These are phyloP conservation scores for Hirtodrosophila confusa DNA, from an alignment of 2,888 invertebrate species.

Conservation along the genomic window DNA sequence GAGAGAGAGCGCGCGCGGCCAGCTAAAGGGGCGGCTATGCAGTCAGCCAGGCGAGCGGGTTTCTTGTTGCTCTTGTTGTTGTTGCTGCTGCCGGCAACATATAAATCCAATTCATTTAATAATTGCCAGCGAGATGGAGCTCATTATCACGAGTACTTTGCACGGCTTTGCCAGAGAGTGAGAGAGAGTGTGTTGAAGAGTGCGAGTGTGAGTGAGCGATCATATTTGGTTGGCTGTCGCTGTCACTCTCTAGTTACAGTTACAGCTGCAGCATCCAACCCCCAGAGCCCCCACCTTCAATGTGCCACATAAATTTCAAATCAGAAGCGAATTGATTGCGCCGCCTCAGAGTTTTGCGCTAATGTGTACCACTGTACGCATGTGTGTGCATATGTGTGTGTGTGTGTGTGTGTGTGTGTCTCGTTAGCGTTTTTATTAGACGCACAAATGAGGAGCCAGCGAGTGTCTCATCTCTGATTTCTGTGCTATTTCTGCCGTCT, in stretches of 20 bases:
- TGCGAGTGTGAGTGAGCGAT: conserved; percentile 30
- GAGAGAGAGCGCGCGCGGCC: conserved; percentile 12
- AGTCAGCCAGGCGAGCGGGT: conserved; percentile 7
- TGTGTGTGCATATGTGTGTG: conserved; percentile 20
- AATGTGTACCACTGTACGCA: conserved; percentile 39
- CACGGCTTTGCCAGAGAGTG: conserved; percentile 69
- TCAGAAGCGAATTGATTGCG: conserved; percentile 67
- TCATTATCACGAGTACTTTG: conserved; percentile 82
- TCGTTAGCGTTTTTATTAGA: conserved; percentile 79
- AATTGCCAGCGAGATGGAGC: conserved; percentile 83
- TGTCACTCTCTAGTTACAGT: conserved; percentile 52
- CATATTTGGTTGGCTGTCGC: conserved; percentile 45
- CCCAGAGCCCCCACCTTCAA: neutral
- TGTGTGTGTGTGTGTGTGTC: conserved; percentile 43
- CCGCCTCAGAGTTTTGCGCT: conserved; percentile 65
- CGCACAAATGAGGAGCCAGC: conserved; percentile 66
- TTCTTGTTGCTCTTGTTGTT: conserved; percentile 33
- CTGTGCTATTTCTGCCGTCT: conserved; percentile 15
- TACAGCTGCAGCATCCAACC: conserved; percentile 34
- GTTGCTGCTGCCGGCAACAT: conserved; percentile 55
- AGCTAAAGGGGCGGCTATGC: conserved; percentile 46
- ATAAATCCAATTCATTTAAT: conserved; percentile 83
- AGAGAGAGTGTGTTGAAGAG: conserved; percentile 12
- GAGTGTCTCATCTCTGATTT: conserved; percentile 46
- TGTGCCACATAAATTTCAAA: conserved; percentile 48